Evolutionary conservation across 2,797 vertebrate genomes (phyloP).

Genomic region (Aulostomus chinensis): DNA sequence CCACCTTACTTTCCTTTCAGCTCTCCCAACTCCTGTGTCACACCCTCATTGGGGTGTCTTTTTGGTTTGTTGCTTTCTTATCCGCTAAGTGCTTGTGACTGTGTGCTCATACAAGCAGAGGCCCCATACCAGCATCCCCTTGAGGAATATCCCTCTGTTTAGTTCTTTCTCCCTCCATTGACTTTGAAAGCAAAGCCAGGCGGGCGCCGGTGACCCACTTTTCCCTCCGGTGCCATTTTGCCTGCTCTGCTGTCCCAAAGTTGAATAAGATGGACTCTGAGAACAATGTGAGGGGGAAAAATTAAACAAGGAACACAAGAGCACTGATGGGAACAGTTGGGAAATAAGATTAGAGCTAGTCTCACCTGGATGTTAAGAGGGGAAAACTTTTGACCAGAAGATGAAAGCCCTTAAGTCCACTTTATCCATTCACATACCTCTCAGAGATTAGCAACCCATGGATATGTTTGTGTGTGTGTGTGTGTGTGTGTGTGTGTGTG

Average conservation of each 20-base stretch:
- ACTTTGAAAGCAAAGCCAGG: conserved; percentile 63
- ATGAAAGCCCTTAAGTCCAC: conserved; percentile 65
- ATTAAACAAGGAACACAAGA: not conserved
- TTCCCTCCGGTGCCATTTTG: conserved; percentile 60
- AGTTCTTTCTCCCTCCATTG: conserved; percentile 47
- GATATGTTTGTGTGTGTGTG: conserved; percentile 24
- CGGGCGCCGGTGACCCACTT: conserved; percentile 66
- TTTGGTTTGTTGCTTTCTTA: conserved; percentile 14
- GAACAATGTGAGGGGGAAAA: conserved; percentile 6
- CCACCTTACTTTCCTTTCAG: not conserved
- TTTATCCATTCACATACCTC: conserved; percentile 68
- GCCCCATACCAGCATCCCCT: conserved; percentile 46
- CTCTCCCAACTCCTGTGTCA: not conserved
- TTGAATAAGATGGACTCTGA: conserved; percentile 53
- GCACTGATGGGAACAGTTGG: conserved; percentile 15
- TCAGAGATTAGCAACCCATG: conserved; percentile 55
- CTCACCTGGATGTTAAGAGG: conserved; percentile 58
- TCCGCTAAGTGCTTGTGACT: conserved; percentile 9
- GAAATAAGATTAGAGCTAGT: conserved; percentile 36
- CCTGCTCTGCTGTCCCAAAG: conserved; percentile 44
- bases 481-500: not conserved
- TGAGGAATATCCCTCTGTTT: conserved; percentile 42
- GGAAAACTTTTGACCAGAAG: conserved; percentile 49
- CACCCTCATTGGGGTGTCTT: conserved; percentile 9
- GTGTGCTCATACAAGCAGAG: conserved; percentile 26